Evolutionary conservation across 2,113 vertebrate genomes (phyloP), one percentile per base, ranked within the genome.

Genomic region (Myotis brandtii): DNA sequence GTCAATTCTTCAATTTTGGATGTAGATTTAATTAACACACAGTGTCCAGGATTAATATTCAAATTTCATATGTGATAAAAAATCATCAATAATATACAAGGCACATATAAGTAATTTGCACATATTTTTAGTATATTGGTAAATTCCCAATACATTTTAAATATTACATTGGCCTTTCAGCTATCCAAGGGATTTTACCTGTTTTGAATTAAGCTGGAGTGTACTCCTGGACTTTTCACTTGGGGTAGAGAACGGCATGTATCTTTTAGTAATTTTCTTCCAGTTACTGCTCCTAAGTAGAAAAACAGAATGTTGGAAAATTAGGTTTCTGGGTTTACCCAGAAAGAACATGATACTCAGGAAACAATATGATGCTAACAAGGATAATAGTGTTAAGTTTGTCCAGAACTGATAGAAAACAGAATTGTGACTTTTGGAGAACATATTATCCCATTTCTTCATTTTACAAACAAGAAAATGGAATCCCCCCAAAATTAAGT

Each of bases 1-100:
- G 76, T 92, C 76, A 92, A 92, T 62, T 90, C 72, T 92, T 76
- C 76, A 77, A 88, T 70, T 82, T 82, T 50, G 32, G 30, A 87
- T 93, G n/a, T 25, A 84, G n/a, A 94, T 94, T 89, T 94, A 52
- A 62, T 32, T 50, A 37, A 50, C 30, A 89, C 5, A 59, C 0
- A 34, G 16, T 27, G 69, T 64, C 32, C 37, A 79, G 7, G 83
- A 84, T 81, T 75, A 83, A 56, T 5, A 40, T 91, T 89, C 2
- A 34, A 80, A 16, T 91, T 81, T 64, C 10, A 76, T 20, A 1
- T 40, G 16, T 50, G 30, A 54, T 64, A 37, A 86, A 86, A 89
- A 89, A 67, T 75, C 4, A 97, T 64, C 27, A 92, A n/a, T 50
- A 77, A 62, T 52, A 16, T 56, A 25, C 62, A 25, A 86, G 64